A percentile compares a stretch with the other conserved stretches of the same genome.
These are phyloP conservation scores for Pammene fasciana DNA, from an alignment of 2,888 invertebrate genomes.

Conservation along the genomic window DNA sequence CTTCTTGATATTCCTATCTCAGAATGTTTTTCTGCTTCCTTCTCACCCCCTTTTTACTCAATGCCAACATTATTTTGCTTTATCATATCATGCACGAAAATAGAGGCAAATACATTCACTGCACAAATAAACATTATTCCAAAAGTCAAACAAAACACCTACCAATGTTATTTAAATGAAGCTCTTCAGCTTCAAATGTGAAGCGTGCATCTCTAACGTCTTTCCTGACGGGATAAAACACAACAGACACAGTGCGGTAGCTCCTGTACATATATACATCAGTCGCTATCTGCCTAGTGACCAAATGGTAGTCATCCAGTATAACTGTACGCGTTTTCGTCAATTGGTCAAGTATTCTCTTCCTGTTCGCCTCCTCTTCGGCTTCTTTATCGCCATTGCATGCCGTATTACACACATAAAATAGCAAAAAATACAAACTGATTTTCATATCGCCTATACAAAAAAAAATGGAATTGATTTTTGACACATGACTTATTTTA, in stretches of 20 bases:
- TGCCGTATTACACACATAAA: slow-evolving; percentile 65
- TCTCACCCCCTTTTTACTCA: too few relatives aligned
- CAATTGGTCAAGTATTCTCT: slow-evolving; percentile 70
- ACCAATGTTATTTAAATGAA: slow-evolving; percentile 80
- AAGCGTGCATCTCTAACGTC: slow-evolving; percentile 75
- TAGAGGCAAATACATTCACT: slow-evolving; percentile 2
- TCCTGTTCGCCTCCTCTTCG: slow-evolving; percentile 69
- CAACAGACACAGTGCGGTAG: slow-evolving; percentile 76
- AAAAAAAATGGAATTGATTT: too few relatives aligned
- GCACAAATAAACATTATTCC: slow-evolving; percentile 16
- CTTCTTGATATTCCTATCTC: too few relatives aligned
- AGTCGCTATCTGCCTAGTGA: slow-evolving; percentile 74
- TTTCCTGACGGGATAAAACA: slow-evolving; percentile 71
- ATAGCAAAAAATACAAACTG: slow-evolving; percentile 61
- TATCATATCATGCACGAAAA: slow-evolving; percentile 14
- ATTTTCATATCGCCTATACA: slow-evolving; percentile 61
- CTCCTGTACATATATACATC: slow-evolving; percentile 77
- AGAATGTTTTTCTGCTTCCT: too few relatives aligned
- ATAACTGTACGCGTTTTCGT: slow-evolving; percentile 71
- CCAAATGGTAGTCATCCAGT: slow-evolving; percentile 71
- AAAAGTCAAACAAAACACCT: slow-evolving; percentile 50
- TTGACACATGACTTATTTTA: too few relatives aligned
- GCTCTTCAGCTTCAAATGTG: slow-evolving; percentile 78
- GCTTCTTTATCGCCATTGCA: slow-evolving; percentile 66
- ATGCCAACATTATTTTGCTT: too few relatives aligned